phyloP scores from a whole-genome alignment of 2,113 vertebrate species.

The Scortum barcoo region DNA sequence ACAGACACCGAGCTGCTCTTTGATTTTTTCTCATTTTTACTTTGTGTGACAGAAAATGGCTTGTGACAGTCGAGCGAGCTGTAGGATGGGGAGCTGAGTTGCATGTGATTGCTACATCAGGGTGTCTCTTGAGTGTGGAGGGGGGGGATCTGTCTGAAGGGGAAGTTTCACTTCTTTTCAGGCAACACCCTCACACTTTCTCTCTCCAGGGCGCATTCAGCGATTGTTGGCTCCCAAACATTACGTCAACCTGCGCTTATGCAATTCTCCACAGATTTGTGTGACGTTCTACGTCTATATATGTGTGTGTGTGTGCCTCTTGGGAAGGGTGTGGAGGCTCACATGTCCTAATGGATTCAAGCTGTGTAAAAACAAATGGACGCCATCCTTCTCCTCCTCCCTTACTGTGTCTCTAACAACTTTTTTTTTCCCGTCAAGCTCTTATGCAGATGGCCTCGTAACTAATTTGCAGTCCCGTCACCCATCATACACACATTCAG shows the following conservation, averaged over 20 bases:
- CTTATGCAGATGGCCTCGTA: constrained; percentile 42
- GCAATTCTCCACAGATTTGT: constrained; percentile 66
- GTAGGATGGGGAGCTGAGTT: not conserved
- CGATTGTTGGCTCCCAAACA: constrained; percentile 47
- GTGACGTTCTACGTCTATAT: constrained; percentile 35
- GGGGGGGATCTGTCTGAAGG: not conserved
- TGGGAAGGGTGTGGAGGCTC: constrained; percentile 67
- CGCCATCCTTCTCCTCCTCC: constrained; percentile 18
- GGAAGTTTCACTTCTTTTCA: constrained; percentile 38
- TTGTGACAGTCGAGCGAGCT: constrained; percentile 12
- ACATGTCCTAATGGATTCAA: constrained; percentile 74
- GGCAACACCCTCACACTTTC: constrained; percentile 63
- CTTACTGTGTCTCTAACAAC: constrained; percentile 3
- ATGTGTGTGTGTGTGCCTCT: constrained; percentile 19
- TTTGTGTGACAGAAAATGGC: not conserved
- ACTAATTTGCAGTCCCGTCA: constrained; percentile 26
- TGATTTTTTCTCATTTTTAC: not conserved
- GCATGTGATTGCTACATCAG: not conserved
- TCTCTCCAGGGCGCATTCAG: constrained; percentile 37
- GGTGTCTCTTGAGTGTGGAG: constrained; percentile 7
- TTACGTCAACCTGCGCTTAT: constrained; percentile 66
- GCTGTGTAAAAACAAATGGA: constrained; percentile 71
- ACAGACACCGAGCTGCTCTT: not conserved
- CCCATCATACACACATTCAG: not conserved
- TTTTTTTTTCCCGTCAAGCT: constrained; percentile 18